Percentiles rank a stretch among this genome's conserved stretches.
phyloP scores from a whole-genome alignment of 1,140 invertebrate species.

The Trachymyrmex cornetzi region DNA sequence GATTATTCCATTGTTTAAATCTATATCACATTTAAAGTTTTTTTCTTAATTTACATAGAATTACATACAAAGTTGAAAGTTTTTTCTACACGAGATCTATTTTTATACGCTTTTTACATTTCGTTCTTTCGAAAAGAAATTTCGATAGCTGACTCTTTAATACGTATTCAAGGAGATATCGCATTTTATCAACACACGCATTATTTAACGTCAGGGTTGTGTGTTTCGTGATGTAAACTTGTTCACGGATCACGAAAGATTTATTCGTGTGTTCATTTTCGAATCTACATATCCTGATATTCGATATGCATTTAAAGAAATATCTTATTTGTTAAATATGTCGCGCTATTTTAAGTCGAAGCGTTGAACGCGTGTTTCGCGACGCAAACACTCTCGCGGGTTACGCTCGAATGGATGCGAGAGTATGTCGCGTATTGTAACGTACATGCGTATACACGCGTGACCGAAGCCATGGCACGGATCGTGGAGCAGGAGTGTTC shows the following conservation, averaged over 20 bases:
- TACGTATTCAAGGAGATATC: neutral
- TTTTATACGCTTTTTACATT: neutral
- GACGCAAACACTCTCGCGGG: slow-evolving; percentile 51
- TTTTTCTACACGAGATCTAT: neutral
- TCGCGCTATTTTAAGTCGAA: neutral
- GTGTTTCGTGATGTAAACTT: neutral
- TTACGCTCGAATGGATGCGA: slow-evolving; percentile 64
- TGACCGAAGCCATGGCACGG: slow-evolving; percentile 70
- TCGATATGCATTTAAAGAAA: slow-evolving; percentile 15
- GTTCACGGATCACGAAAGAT: neutral
- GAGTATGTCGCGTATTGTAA: slow-evolving; percentile 66
- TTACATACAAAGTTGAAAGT: neutral
- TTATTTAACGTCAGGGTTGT: neutral
- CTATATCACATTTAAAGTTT: neutral
- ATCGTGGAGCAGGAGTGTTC: slow-evolving; percentile 72
- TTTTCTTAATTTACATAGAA: neutral
- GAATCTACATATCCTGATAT: neutral
- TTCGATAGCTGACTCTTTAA: neutral
- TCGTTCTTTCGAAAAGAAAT: neutral
- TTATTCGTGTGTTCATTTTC: neutral
- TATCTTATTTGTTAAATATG: neutral
- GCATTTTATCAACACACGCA: neutral
- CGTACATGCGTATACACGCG: slow-evolving; percentile 34
- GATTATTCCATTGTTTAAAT: neutral
- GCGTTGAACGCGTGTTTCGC: slow-evolving; percentile 10